Base-by-base conservation (phyloP, 2,888 invertebrate species). In the Clepsis dumicolana region DNA sequence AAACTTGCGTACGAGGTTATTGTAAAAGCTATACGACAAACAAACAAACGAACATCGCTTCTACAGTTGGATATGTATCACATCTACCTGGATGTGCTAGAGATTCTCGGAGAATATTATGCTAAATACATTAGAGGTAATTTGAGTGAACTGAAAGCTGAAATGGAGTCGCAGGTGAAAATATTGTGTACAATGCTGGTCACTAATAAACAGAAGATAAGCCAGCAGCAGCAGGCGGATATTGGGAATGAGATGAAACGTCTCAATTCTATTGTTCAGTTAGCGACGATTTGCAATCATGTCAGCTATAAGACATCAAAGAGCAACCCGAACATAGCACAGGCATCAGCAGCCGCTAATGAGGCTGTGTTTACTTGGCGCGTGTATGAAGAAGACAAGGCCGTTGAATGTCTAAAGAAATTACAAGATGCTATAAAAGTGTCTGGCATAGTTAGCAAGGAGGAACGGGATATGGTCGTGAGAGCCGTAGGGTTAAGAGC, bases 401-500 rank as follows among this genome's bases (percentile, higher is more conserved):
- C 84, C 18, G 29, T 81, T 10, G 65, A 70, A 27, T 70, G 78
- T 1, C 71, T 91, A 0, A 77, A 78, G 48, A 48, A 53, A 14
- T 65, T 91, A 5, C 77, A 89, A 71, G 52, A 79, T 4, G 70
- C 41, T 8, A 69, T 88, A 1, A 86, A 88, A 35, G 70, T 82
- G 1, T 78, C 72, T 16, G 80, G 75, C 4, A 71, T 82, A 4
- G 70, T 84, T 2, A 72, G 73, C 3, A 83, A 79, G 71, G 72
- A 76, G 60, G 95, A 96, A 78, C 86, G 92, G 50, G 75, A 82
- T 27, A 79, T 94, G 85, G 94, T 96, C 57, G 89, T 95, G 0
- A 76, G 82, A 75, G 96, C 95, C 0, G 91, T 96, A 72, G 94
- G 91, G 0, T 77, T 95, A 25, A 83, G 79, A 50, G 87, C 90